Conservation (phyloP, 2,797 vertebrate genomes). For the Peromyscus melanophrys region DNA sequence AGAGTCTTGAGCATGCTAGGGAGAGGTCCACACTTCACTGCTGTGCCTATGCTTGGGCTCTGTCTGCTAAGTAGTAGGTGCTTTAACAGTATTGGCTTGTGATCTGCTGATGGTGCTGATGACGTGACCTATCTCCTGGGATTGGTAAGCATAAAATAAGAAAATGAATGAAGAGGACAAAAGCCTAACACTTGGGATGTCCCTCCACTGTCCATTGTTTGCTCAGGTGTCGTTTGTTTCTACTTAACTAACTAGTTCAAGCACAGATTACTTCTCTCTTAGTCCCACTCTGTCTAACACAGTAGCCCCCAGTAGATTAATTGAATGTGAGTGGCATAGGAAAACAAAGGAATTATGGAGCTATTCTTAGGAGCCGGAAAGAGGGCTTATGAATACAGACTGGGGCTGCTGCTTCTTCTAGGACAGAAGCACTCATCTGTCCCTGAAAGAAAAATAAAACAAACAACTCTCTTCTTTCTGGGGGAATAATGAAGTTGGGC, state of each 20-base stretch:
- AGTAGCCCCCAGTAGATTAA: slow-evolving; percentile 37
- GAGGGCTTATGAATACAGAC: slow-evolving; percentile 39
- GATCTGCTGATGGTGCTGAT: slow-evolving; percentile 24
- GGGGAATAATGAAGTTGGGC: slow-evolving; percentile 25
- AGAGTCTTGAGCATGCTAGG: not conserved
- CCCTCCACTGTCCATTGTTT: slow-evolving; percentile 1
- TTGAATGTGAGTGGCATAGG: slow-evolving; percentile 11
- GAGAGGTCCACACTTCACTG: not conserved
- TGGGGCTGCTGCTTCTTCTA: slow-evolving; percentile 26
- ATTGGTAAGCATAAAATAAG: slow-evolving; percentile 62
- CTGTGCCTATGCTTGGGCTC: not conserved
- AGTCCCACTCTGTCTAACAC: not conserved
- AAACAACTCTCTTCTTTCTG: not conserved
- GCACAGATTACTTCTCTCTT: slow-evolving; percentile 52
- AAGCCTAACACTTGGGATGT: slow-evolving; percentile 13
- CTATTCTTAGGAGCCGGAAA: not conserved
- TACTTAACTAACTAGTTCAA: slow-evolving; percentile 28
- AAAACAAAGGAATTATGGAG: slow-evolving; percentile 25
- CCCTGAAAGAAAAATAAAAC: not conserved
- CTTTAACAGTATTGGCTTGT: slow-evolving; percentile 55
- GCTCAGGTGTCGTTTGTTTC: not conserved
- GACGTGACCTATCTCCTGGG: not conserved
- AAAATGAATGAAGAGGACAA: slow-evolving; percentile 55
- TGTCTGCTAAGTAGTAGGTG: slow-evolving; percentile 49
- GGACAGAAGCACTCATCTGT: not conserved